phyloP scores from a whole-genome alignment of 2,888 invertebrate genomes.

The Schrankia costaestrigalis region DNA sequence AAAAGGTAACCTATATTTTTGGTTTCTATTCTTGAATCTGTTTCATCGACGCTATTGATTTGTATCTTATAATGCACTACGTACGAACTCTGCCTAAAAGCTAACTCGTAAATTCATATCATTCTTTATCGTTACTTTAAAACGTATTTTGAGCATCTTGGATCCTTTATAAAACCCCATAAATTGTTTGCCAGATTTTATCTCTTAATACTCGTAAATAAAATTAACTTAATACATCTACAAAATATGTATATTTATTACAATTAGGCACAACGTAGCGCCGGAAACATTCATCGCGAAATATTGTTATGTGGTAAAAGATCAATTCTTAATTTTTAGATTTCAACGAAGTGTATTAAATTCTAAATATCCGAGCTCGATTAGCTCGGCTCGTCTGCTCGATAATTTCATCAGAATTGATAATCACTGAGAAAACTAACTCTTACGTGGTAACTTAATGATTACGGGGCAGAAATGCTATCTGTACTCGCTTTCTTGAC shows the following conservation, averaged over 20 bases:
- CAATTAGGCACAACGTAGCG: constrained; percentile 66
- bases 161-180: constrained; percentile 51
- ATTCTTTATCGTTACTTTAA: constrained; percentile 50
- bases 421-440: constrained; percentile 71
- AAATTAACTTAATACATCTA: constrained; percentile 74
- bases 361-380: constrained; percentile 69
- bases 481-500: constrained; percentile 65
- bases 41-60: constrained; percentile 39
- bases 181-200: constrained; percentile 66
- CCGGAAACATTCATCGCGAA: constrained; percentile 79
- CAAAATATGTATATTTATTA: constrained; percentile 72
- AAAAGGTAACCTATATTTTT: constrained; percentile 79
- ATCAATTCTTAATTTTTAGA: constrained; percentile 71
- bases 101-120: constrained; percentile 56
- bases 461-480: constrained; percentile 76
- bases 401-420: constrained; percentile 54
- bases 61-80: constrained; percentile 32
- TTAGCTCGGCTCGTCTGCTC: constrained; percentile 53
- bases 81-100: constrained; percentile 51
- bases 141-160: constrained; percentile 71
- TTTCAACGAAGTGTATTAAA: constrained; percentile 71
- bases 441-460: constrained; percentile 79
- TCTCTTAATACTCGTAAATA: constrained; percentile 70
- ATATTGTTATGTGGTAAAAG: constrained; percentile 76
- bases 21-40: constrained; percentile 64